phyloP scores from a whole-genome alignment of 2,797 vertebrate species.

The Amazona finschi region DNA sequence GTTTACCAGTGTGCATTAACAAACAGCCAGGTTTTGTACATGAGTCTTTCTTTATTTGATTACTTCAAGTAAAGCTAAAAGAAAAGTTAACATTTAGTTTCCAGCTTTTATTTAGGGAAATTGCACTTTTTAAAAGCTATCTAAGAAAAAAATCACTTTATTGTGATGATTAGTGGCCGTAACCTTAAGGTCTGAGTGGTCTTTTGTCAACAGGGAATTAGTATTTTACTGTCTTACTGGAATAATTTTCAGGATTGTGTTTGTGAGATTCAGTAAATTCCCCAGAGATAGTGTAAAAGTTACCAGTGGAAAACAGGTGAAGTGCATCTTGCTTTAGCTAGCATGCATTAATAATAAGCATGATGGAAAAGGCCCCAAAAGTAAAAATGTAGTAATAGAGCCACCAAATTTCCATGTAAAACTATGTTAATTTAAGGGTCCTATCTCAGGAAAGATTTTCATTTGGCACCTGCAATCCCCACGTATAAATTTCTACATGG shows the following conservation, averaged over 20 bases:
- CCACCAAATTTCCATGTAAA: background rate
- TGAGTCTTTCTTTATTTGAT: background rate
- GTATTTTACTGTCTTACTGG: background rate
- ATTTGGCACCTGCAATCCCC: background rate
- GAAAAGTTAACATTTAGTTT: background rate
- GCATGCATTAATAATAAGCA: background rate
- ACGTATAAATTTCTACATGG: fast-evolving
- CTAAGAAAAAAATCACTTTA: background rate
- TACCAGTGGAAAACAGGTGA: background rate
- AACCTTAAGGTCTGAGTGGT: background rate
- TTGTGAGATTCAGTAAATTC: background rate
- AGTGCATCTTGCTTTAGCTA: background rate
- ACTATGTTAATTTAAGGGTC: background rate
- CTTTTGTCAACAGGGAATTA: background rate
- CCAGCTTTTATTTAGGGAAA: background rate
- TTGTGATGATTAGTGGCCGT: background rate
- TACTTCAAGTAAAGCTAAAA: background rate
- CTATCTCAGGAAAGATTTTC: fast-evolving
- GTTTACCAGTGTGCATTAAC: background rate
- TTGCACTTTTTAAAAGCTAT: background rate
- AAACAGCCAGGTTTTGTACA: background rate
- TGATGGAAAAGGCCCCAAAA: background rate
- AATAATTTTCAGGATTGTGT: background rate
- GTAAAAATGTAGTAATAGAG: background rate
- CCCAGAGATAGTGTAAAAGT: background rate